These are phyloP conservation scores for Polydrusus cervinus DNA, from an alignment of 2,888 invertebrate species.

Conservation along the genomic window DNA sequence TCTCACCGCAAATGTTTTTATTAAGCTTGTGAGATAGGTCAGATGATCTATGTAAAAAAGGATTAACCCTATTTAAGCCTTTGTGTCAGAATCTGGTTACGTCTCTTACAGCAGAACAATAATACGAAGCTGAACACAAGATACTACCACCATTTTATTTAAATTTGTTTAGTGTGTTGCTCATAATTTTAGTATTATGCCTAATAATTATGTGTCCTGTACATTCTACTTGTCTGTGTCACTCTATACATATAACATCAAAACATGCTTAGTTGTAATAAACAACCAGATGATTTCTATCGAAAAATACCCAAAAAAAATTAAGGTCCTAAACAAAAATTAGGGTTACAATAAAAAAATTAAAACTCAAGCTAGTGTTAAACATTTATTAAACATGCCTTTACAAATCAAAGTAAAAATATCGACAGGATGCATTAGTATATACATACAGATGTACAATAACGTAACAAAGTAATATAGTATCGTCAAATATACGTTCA, in stretches of 20 bases:
- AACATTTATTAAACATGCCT: constrained; percentile 44
- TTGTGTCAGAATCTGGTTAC: too few species aligned
- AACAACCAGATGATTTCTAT: not conserved
- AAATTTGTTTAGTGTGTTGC: not conserved
- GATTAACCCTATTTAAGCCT: too few species aligned
- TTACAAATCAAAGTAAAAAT: constrained; percentile 18
- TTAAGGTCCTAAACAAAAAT: constrained; percentile 9
- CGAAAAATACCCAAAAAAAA: not conserved
- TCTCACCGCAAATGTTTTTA: too few species aligned
- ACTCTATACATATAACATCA: constrained; percentile 3
- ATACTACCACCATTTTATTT: not conserved
- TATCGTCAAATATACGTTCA: constrained; percentile 18
- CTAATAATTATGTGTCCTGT: constrained; percentile 4
- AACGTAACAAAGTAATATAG: constrained; percentile 14
- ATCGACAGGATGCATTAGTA: constrained; percentile 37
- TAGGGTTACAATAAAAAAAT: constrained; percentile 33
- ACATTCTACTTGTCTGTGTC: constrained; percentile 2
- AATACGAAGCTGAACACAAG: too few species aligned
- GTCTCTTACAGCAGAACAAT: too few species aligned
- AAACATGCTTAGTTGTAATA: constrained; percentile 11
- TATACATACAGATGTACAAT: constrained; percentile 18
- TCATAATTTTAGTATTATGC: not conserved
- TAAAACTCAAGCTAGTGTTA: constrained; percentile 38
- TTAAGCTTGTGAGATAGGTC: too few species aligned
- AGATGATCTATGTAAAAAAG: too few species aligned